Percentiles rank a stretch among this genome's conserved stretches.
Evolutionary conservation across 1,140 invertebrate genomes (phyloP).

Genomic region (Brachionus asplanchnoidis): DNA sequence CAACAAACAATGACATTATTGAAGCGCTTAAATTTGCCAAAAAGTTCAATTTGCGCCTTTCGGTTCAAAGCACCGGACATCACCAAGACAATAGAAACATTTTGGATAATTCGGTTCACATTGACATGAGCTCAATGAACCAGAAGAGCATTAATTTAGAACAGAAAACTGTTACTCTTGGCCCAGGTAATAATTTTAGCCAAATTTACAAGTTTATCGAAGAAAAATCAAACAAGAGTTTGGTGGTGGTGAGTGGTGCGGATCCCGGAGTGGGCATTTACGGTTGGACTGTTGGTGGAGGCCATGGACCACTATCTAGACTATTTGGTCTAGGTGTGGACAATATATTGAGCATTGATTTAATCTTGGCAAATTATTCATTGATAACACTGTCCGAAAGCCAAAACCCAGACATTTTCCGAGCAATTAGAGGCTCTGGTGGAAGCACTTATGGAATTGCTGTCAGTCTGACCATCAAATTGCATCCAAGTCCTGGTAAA

Average conservation of each 20-base stretch:
- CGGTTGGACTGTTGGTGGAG: constrained; percentile 48
- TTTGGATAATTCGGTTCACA: not conserved
- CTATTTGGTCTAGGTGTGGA: constrained; percentile 47
- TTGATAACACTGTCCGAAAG: not conserved
- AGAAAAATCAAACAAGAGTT: constrained; percentile 43
- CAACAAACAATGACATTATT: not conserved
- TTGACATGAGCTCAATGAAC: constrained; percentile 18
- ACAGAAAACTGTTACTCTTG: not conserved
- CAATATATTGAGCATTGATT: constrained; percentile 44
- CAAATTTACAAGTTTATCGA: constrained; percentile 29
- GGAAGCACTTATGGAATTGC: constrained; percentile 47
- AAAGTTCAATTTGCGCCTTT: not conserved
- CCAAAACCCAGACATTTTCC: constrained; percentile 46
- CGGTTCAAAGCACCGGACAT: not conserved
- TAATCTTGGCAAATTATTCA: constrained; percentile 44
- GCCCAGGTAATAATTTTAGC: not conserved
- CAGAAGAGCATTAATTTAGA: not conserved
- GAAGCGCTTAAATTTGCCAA: constrained; percentile 7
- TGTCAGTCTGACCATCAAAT: constrained; percentile 43
- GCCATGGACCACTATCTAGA: constrained; percentile 46
- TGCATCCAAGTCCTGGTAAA: constrained; percentile 43
- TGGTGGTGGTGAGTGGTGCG: constrained; percentile 44
- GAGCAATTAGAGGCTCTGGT: constrained; percentile 48
- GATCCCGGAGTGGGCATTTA: constrained; percentile 45
- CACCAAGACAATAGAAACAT: not conserved